Evolutionary conservation across 1,140 invertebrate species (phyloP).

Genomic region (Andrena cerasifolii): DNA sequence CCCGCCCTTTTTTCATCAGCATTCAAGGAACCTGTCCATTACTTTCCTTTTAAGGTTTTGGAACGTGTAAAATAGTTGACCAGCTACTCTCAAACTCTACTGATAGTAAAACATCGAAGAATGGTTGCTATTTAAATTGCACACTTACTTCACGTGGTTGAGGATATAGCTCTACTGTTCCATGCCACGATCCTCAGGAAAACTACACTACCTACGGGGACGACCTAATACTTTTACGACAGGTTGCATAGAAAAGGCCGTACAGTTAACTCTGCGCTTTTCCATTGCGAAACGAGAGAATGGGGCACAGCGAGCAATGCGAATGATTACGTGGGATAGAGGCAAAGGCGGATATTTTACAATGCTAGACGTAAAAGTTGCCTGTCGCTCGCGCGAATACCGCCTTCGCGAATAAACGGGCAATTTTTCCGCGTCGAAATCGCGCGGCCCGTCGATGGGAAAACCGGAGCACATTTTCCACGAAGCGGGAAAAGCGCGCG

Average conservation of each 20-base stretch:
- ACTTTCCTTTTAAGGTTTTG: too few species aligned
- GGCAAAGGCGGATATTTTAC: conserved; percentile 26
- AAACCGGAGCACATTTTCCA: conserved; percentile 66
- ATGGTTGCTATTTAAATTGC: too few species aligned
- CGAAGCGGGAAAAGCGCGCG: conserved; percentile 57
- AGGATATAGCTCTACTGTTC: too few species aligned
- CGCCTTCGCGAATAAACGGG: conserved; percentile 32
- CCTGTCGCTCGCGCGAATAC: not conserved
- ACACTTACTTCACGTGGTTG: too few species aligned
- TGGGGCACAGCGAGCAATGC: not conserved
- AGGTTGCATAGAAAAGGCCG: not conserved
- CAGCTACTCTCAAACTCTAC: too few species aligned
- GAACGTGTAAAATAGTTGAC: too few species aligned
- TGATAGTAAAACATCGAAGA: too few species aligned
- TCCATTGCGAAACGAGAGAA: conserved; percentile 28
- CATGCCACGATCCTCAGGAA: too few species aligned
- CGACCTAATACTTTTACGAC: not conserved
- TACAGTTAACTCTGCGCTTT: not conserved
- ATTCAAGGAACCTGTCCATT: too few species aligned
- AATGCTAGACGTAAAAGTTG: conserved; percentile 26
- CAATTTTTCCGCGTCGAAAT: conserved; percentile 7
- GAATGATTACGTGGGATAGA: conserved; percentile 31
- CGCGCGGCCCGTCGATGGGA: conserved; percentile 35
- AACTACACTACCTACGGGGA: too few species aligned
- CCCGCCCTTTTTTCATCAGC: too few species aligned